Evolutionary conservation across 1,140 invertebrate genomes (phyloP).

Genomic region (Nebria ingens): DNA sequence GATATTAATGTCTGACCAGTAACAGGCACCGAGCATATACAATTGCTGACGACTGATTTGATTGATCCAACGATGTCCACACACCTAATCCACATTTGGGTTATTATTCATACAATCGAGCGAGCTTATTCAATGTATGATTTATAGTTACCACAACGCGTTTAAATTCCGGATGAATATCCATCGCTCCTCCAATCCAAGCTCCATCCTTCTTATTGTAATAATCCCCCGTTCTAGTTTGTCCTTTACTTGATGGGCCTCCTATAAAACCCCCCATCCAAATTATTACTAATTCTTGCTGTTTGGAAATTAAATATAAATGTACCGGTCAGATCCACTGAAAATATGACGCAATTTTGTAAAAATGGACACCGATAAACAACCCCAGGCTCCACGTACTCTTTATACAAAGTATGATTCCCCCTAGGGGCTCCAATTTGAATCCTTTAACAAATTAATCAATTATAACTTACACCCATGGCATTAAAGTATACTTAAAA

Average conservation of each 20-base stretch:
- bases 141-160: conserved; percentile 17
- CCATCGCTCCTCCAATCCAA: conserved; percentile 26
- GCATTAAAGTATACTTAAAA: not conserved
- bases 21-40: conserved; percentile 19
- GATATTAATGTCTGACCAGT: conserved; percentile 12
- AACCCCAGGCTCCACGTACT: conserved; percentile 23
- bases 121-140: not conserved
- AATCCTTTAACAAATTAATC: conserved; percentile 11
- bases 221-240: conserved; percentile 12
- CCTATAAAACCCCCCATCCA: too few species aligned
- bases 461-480: too few species aligned
- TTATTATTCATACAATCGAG: not conserved
- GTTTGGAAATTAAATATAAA: too few species aligned
- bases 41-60: conserved; percentile 9
- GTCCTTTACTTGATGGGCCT: not conserved
- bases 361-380: conserved; percentile 22
- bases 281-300: too few species aligned
- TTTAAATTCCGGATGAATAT: conserved; percentile 18
- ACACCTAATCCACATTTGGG: conserved; percentile 15
- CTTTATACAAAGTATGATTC: conserved; percentile 19
- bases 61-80: conserved; percentile 20
- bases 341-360: conserved; percentile 11
- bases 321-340: too few species aligned
- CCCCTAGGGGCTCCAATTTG: conserved; percentile 28
- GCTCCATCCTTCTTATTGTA: conserved; percentile 17